These are phyloP conservation scores for Euplagia quadripunctaria DNA, from an alignment of 2,888 invertebrate genomes.

Conservation along the genomic window DNA sequence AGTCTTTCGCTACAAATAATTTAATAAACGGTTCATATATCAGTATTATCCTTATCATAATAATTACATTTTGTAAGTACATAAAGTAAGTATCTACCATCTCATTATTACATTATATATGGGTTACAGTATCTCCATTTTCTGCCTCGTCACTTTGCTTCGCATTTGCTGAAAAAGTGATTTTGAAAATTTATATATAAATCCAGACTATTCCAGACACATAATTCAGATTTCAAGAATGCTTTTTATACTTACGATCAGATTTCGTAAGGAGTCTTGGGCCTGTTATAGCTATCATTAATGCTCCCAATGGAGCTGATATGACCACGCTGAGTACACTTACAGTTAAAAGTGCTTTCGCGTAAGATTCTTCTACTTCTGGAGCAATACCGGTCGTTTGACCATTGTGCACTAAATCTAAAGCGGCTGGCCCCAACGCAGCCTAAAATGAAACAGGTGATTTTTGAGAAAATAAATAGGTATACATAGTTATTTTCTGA, in stretches of 20 bases:
- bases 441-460: constrained; percentile 80
- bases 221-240: background rate
- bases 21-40: too few species aligned
- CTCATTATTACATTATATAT: constrained; percentile 24
- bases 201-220: background rate
- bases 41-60: background rate
- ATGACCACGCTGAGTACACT: constrained; percentile 92
- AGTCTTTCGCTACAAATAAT: too few species aligned
- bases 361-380: constrained; percentile 82
- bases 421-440: constrained; percentile 90
- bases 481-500: too few species aligned
- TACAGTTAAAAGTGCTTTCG: constrained; percentile 89
- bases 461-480: too few species aligned
- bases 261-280: constrained; percentile 83
- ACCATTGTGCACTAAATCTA: constrained; percentile 83
- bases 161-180: constrained; percentile 32
- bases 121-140: constrained; percentile 31
- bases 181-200: background rate
- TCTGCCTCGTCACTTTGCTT: constrained; percentile 31
- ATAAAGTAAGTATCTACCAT: background rate
- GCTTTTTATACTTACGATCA: constrained; percentile 54
- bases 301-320: constrained; percentile 91
- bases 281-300: constrained; percentile 90
- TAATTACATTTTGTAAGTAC: background rate
- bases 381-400: constrained; percentile 73